Base-by-base conservation (phyloP, 2,113 vertebrate genomes). In the Merops nubicus region DNA sequence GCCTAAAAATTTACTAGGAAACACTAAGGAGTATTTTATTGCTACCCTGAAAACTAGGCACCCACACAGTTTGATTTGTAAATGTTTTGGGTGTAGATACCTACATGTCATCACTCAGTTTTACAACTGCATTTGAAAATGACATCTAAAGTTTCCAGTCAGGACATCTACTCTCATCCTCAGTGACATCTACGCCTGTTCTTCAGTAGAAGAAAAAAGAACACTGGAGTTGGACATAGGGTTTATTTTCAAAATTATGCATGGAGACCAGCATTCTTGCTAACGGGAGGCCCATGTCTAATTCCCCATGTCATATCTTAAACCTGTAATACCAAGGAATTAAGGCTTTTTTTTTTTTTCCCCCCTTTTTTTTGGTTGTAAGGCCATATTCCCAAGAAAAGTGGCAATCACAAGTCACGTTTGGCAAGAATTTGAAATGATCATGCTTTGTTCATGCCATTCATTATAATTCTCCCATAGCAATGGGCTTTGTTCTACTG, bases 381-480 rank as follows among this genome's bases (percentile, higher is more conserved):
- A 73, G 20, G 79, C 29, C 7, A 1, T 51, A 80, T 83, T 95
- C 83, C 60, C 88, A 94, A 94, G 80, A 86, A 96, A 91, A 94
- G 76, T 84, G 88, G 84, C 83, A 92, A 95, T 86, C 85, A 50
- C 76, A 84, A 88, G 64, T 70, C 73, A 68, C 64, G 78, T 74
- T 94, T 94, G 83, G 91, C 90, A 92, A 31, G 69, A 87, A 89
- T 79, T 91, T 76, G 69, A 95, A 95, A 72, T 59, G 51, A 96
- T 51, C 56, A 1, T 64, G 83, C 69, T 89, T 95, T 84, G 64
- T 84, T 86, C 88, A 51, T 92, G 85, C 88, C 51, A 77, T 93
- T 97, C 96, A 87, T 87, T 91, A 67, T 81, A 89, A 78, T 89
- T 95, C 85, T 94, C 79, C 91, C 91, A 93, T 54, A 78, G 80